Conservation (phyloP, 2,888 invertebrate genomes). For the Unio pictorum region DNA sequence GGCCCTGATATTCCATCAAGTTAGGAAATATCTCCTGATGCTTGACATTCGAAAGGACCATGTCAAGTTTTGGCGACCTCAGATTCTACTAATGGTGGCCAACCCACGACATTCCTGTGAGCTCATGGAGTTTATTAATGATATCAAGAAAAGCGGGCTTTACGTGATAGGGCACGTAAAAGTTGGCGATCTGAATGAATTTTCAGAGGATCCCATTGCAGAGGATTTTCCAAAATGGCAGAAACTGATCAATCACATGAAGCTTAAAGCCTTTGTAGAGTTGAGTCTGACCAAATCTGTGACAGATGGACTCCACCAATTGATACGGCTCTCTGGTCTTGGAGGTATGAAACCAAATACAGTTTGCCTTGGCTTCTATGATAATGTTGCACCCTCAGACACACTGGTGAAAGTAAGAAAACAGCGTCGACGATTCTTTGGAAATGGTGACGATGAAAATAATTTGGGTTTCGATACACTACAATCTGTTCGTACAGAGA, state of each 20-base stretch:
- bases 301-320: slow-evolving; percentile 91
- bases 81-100: slow-evolving; percentile 92
- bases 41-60: slow-evolving; percentile 97
- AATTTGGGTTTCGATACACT: slow-evolving; percentile 46
- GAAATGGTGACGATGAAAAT: slow-evolving; percentile 34
- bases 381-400: slow-evolving; percentile 81
- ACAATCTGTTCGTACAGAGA: slow-evolving; percentile 38
- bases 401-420: slow-evolving; percentile 37
- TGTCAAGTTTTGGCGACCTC: slow-evolving; percentile 99
- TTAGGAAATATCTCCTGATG: slow-evolving; percentile 94
- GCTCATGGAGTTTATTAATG: slow-evolving; percentile 96
- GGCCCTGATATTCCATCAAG: slow-evolving; percentile 99
- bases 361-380: slow-evolving; percentile 91
- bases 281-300: slow-evolving; percentile 89
- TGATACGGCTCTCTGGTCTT: slow-evolving; percentile 91
- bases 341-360: slow-evolving; percentile 99
- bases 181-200: slow-evolving; percentile 73
- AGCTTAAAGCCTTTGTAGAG: slow-evolving; percentile 93
- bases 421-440: slow-evolving; percentile 41
- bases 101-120: slow-evolving; percentile 93
- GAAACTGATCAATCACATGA: slow-evolving; percentile 93
- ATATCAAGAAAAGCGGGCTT: slow-evolving; percentile 91
- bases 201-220: slow-evolving; percentile 79
- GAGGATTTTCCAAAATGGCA: slow-evolving; percentile 92
- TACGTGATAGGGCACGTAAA: slow-evolving; percentile 91